A percentile compares a stretch with the other conserved stretches of the same genome.
phyloP scores from a whole-genome alignment of 2,888 invertebrate species.

The Mimas tiliae region DNA sequence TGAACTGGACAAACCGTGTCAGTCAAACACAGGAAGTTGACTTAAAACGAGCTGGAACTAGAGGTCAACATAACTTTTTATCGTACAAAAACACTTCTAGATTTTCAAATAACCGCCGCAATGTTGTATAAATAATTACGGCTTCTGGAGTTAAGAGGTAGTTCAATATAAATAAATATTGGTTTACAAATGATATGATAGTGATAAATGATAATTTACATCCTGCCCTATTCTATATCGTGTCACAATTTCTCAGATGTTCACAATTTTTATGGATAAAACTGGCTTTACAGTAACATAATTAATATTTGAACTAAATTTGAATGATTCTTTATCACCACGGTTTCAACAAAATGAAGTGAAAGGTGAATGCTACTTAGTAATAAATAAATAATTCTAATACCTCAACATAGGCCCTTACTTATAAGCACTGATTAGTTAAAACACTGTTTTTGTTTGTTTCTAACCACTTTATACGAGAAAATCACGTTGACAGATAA shows the following conservation, averaged over 20 bases:
- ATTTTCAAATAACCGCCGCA: conserved; percentile 7
- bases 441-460: no score
- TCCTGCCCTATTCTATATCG: background rate
- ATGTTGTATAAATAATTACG: conserved; percentile 3
- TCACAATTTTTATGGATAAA: background rate
- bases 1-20: conserved; percentile 25
- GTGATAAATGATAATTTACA: background rate
- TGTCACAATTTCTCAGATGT: background rate
- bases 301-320: background rate
- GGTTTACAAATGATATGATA: background rate
- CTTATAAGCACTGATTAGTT: no score
- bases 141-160: conserved; percentile 8
- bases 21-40: conserved; percentile 30
- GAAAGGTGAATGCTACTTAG: no score
- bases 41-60: conserved; percentile 27
- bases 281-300: background rate
- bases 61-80: conserved; percentile 25
- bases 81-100: conserved; percentile 20
- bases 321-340: no score
- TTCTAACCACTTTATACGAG: no score
- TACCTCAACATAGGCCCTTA: no score
- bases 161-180: conserved; percentile 4
- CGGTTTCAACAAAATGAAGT: no score
- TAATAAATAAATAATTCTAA: no score
- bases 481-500: no score